These are phyloP conservation scores for Pedionomus torquatus DNA, from an alignment of 2,113 vertebrate genomes.

Conservation along the genomic window DNA sequence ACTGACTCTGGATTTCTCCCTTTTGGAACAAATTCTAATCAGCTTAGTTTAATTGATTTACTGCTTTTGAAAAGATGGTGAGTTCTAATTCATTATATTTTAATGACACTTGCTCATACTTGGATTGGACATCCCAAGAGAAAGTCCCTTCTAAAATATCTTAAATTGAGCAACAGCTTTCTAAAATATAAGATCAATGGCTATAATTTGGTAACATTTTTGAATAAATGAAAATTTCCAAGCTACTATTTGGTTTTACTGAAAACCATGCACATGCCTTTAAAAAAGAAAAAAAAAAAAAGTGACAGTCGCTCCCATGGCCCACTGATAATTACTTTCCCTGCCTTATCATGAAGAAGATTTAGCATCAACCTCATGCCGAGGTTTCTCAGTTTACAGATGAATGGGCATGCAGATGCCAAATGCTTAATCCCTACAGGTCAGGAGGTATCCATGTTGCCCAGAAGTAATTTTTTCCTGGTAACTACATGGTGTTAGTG, in stretches of 20 bases:
- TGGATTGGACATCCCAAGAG: conserved; percentile 1
- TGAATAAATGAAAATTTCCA: not conserved
- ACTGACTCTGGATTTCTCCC: not conserved
- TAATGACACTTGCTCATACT: not conserved
- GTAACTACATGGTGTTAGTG: not conserved
- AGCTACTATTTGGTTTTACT: not conserved
- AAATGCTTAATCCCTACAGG: not conserved
- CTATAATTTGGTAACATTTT: not conserved
- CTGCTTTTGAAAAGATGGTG: not conserved
- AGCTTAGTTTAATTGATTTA: not conserved
- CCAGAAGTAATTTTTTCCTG: not conserved
- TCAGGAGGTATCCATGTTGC: not conserved
- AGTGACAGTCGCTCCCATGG: not conserved
- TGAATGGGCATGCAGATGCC: not conserved
- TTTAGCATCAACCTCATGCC: not conserved
- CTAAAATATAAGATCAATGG: not conserved
- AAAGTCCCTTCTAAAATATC: not conserved
- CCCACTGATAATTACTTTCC: not conserved
- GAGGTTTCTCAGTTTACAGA: not conserved
- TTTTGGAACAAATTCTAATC: not conserved
- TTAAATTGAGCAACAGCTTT: conserved; percentile 9
- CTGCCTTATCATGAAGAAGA: not conserved
- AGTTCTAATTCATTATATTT: not conserved
- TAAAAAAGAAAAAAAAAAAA: not conserved
- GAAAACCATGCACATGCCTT: not conserved